Base-by-base conservation (phyloP, 2,888 invertebrate species). In the Ditula angustiorana region DNA sequence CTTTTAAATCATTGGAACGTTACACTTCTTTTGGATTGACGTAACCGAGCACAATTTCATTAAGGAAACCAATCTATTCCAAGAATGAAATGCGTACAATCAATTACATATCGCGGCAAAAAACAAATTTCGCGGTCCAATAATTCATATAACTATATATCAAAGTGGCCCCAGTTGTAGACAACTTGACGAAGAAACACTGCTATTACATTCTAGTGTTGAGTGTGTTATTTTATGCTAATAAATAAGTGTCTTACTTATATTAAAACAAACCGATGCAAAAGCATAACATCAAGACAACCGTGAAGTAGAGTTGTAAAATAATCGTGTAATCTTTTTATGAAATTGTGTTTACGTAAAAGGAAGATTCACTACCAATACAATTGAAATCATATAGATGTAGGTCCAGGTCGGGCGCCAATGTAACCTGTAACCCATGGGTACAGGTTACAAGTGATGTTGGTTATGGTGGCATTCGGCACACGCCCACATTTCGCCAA, bases 401-500 rank as follows among this genome's bases (percentile, higher is more conserved):
- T n/a, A n/a, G n/a, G n/a, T n/a, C n/a, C n/a, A n/a, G n/a, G n/a
- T n/a, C n/a, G n/a, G n/a, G n/a, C n/a, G n/a, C n/a, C n/a, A n/a
- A n/a, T n/a, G 24, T 24, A 46, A 4, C 46, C n/a, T 23, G n/a
- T n/a, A n/a, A n/a, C 23, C 24, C 11, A 23, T 5, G 23, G 7
- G 46, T n/a, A 23, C 46, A 46, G 41, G 41, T 19, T 46, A 46
- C 46, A 41, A 19, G 41, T 41, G 19, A 19, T 10, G 19, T 5
- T 37, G 16, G 41, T 19, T 19, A 10, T 2, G 33, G 3, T 33
- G 23, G 26, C 7, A 33, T 26, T 46, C 71, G 77, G 80, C 74
- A 75, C 77, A 65, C 69, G 62, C 71, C 62, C 75, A 75, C 81
- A 85, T 87, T 88, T 87, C 85, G 46, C 53, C 64, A 53, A 46